These are phyloP conservation scores for Litoditis marina DNA, from an alignment of 2,888 invertebrate genomes.

Conservation along the genomic window DNA sequence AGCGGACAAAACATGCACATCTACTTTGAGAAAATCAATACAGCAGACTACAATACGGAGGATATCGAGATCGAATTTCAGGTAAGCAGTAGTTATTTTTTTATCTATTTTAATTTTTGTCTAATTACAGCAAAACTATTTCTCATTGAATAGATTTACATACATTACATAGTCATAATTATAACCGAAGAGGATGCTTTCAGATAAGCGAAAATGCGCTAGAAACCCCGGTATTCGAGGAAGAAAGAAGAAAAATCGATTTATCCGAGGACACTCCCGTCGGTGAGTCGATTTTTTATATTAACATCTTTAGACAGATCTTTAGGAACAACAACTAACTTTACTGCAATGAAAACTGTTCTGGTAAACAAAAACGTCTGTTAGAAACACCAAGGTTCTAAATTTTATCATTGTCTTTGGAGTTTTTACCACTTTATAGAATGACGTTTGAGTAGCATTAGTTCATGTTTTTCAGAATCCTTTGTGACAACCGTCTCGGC, in stretches of 20 bases:
- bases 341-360: too few relatives aligned
- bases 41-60: slow-evolving; percentile 18
- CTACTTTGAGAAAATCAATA: slow-evolving; percentile 28
- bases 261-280: slow-evolving; percentile 24
- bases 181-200: too few relatives aligned
- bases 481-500: slow-evolving; percentile 25
- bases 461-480: slow-evolving; percentile 25
- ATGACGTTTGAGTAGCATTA: too few relatives aligned
- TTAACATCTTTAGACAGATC: neutral
- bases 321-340: neutral
- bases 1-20: slow-evolving; percentile 18
- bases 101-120: too few relatives aligned
- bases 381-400: too few relatives aligned
- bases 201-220: slow-evolving; percentile 6
- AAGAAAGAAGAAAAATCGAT: slow-evolving; percentile 9
- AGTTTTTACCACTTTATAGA: too few relatives aligned
- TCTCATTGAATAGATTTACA: neutral
- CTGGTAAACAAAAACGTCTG: too few relatives aligned
- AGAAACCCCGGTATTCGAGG: slow-evolving; percentile 21
- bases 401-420: too few relatives aligned
- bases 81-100: too few relatives aligned
- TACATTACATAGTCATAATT: too few relatives aligned
- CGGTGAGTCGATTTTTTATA: slow-evolving; percentile 5
- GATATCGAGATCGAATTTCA: slow-evolving; percentile 43
- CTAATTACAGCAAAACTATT: too few relatives aligned